A percentile compares a stretch with the other conserved stretches of the same genome.
These are phyloP conservation scores for Taenaris catops DNA, from an alignment of 2,888 invertebrate species.

Conservation along the genomic window DNA sequence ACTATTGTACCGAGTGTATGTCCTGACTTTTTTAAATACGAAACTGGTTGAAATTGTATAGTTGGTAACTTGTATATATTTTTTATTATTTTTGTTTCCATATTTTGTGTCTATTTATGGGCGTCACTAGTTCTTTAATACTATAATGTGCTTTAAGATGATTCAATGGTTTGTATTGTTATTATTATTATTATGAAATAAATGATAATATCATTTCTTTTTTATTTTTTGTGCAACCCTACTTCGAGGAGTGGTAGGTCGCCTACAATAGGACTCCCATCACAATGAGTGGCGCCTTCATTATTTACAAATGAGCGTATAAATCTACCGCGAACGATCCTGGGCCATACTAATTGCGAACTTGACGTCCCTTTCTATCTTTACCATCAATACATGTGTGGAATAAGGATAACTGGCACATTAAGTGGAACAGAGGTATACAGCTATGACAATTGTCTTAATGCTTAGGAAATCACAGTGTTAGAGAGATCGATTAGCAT, in stretches of 20 bases:
- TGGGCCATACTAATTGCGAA: constrained; percentile 45
- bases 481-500: constrained; percentile 16
- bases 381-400: not conserved
- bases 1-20: no score
- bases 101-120: no score
- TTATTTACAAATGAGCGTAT: constrained; percentile 74
- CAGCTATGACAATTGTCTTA: constrained; percentile 20
- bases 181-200: no score
- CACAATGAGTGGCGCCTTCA: constrained; percentile 75
- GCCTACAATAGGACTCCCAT: constrained; percentile 62
- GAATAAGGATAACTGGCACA: constrained; percentile 14
- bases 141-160: no score
- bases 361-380: constrained; percentile 18
- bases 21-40: no score
- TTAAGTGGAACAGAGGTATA: constrained; percentile 18
- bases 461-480: constrained; percentile 14
- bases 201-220: constrained; percentile 11
- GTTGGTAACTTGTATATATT: no score
- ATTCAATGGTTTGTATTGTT: no score
- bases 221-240: constrained; percentile 41
- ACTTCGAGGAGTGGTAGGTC: constrained; percentile 53
- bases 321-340: constrained; percentile 61
- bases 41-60: no score
- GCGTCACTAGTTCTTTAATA: no score
- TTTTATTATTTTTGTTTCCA: no score